These are phyloP conservation scores for Lophius piscatorius DNA, from an alignment of 2,113 vertebrate genomes.

Conservation along the genomic window DNA sequence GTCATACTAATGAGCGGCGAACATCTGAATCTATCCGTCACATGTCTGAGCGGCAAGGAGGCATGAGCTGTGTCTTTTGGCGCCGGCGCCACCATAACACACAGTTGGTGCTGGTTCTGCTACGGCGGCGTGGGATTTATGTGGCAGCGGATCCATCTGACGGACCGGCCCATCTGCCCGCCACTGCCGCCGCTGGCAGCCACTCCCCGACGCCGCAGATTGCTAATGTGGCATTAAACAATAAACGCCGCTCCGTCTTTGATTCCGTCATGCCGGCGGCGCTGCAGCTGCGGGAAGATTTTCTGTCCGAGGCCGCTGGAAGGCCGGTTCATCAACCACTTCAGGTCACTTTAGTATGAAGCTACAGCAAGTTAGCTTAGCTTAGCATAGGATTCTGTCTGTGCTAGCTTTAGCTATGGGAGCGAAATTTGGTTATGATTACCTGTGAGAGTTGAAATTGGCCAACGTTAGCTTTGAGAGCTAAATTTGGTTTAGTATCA, in stretches of 20 bases:
- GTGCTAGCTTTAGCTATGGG: too few relatives aligned
- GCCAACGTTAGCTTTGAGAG: too few relatives aligned
- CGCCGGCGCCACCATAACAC: constrained; percentile 69
- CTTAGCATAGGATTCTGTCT: too few relatives aligned
- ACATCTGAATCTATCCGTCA: constrained; percentile 67
- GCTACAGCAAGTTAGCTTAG: too few relatives aligned
- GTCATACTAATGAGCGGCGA: constrained; percentile 58
- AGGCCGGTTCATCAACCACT: too few relatives aligned
- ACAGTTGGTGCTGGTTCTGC: constrained; percentile 65
- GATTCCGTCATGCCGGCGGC: constrained; percentile 56
- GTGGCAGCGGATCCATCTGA: constrained; percentile 77
- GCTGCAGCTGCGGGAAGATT: constrained; percentile 64
- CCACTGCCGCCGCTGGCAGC: constrained; percentile 72
- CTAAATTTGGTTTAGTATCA: too few relatives aligned
- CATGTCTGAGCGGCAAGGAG: constrained; percentile 56
- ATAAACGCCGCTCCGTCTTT: constrained; percentile 71
- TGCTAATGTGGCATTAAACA: constrained; percentile 81
- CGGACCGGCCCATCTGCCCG: constrained; percentile 79
- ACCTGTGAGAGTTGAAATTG: too few relatives aligned
- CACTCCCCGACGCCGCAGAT: constrained; percentile 68
- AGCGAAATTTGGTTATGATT: too few relatives aligned
- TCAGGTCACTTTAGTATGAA: too few relatives aligned
- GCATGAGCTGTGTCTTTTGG: constrained; percentile 73
- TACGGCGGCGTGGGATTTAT: constrained; percentile 77
- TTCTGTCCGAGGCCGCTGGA: too few relatives aligned